Evolutionary conservation across 1,140 invertebrate genomes (phyloP), one percentile per base, ranked within the genome.

Genomic region (Drosophila varians): DNA sequence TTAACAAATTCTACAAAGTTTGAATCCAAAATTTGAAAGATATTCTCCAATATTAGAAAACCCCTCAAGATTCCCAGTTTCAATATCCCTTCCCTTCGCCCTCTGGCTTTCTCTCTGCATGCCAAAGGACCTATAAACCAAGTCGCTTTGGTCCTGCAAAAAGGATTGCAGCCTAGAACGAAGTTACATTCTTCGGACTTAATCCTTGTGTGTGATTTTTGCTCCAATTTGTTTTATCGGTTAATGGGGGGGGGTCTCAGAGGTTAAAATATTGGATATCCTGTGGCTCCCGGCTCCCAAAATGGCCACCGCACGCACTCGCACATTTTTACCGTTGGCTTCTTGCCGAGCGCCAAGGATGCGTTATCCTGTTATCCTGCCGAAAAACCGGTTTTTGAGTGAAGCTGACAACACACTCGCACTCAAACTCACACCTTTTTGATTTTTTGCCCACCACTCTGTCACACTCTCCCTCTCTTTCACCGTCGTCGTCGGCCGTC

Each of bases 331-430:
- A 31, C 36, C 38, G 52, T 28, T 56, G 42, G 28, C 28, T 46
- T 25, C 40, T 46, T 56, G n/a, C n/a, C 36, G 36, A 25, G 19
- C 25, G 25, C 42, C 25, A 45, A 34, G 25, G 42, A 31, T 60
- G 31, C 43, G 60, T 43, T 31, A 31, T 31, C 28, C 54, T 61
- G 49, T 34, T 53, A 61, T 61, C 57, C 57, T 61, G 48, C 14
- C 31, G 34, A 28, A 56, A 46, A 57, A 57, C 54, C 54, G 54
- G 54, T 34, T 62, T n/a, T 62, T 54, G 60, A 62, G 60, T 62
- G 51, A 54, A 42, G 14, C 19, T 16, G 18, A 16, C 38, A 7
- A 19, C 38, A 42, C 38, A 18, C 38, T 18, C 47, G 45, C 54
- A 49, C 26, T 57, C 40, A 28, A 38, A 38, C 36, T 38, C 36